Evolutionary conservation across 2,888 invertebrate species (phyloP), one percentile per base, ranked within the genome.

Genomic region (Drosophila affinis): DNA sequence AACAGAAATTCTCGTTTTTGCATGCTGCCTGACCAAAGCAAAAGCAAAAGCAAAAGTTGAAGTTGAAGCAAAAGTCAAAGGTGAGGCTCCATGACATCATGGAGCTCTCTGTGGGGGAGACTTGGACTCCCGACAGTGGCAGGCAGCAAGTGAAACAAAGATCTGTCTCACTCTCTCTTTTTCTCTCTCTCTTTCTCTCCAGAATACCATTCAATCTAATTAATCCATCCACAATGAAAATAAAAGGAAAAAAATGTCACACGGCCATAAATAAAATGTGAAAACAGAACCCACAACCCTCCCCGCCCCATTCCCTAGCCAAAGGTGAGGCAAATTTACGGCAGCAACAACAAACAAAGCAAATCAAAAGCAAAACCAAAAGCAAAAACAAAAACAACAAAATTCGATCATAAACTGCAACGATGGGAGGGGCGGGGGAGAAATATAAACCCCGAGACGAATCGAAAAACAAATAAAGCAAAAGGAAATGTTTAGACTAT

Each of bases 1-100:
- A 59, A 58, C 75, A 72, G 44, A 65, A 59, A 79, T 83, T 82
- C 87, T 88, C 69, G 84, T 83, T 82, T 62, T 75, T 71, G 75
- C 75, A 77, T 79, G 68, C 69, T 63, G 62, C 39, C 69, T 76
- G 70, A 52, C 45, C 70, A 62, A 61, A 79, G 58, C 77, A 62
- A 82, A 86, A 88, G 85, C 88, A 79, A 84, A 68, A 72, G 72
- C 59, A 60, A 60, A 72, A 44, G 53, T 51, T n/a, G 12, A 17
- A 55, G 44, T 57, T n/a, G n/a, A 27, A 63, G 32, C 63, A 57
- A 72, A 68, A 71, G 79, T 67, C 76, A 39, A 69, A 61, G 60
- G 55, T 9, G 51, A 63, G 29, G 70, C 18, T 24, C 65, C 67
- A 67, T 67, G 67, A 67, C 67, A 67, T 67, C 67, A 69, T 67